phyloP scores from a whole-genome alignment of 1,140 invertebrate genomes.

The Lineus longissimus region DNA sequence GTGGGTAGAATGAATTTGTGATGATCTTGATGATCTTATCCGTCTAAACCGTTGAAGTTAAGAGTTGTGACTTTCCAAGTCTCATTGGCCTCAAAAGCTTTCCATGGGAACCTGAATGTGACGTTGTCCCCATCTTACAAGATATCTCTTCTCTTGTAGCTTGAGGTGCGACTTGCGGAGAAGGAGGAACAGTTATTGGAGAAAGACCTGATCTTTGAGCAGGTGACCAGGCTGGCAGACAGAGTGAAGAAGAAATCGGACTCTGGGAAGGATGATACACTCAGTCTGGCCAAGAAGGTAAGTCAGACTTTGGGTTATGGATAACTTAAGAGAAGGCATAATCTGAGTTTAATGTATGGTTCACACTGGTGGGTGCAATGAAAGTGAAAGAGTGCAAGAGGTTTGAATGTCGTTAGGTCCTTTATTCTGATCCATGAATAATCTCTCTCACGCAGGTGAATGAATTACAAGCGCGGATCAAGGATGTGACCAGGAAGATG shows the following conservation, averaged over 20 bases:
- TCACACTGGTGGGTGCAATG: not conserved
- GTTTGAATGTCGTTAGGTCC: not conserved
- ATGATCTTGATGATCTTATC: too few relatives aligned
- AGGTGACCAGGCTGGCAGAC: constrained; percentile 44
- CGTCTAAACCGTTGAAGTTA: too few relatives aligned
- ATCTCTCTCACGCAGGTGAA: constrained; percentile 43
- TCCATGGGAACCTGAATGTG: too few relatives aligned
- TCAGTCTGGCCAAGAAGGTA: constrained; percentile 52
- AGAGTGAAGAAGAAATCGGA: constrained; percentile 44
- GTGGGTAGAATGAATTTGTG: too few relatives aligned
- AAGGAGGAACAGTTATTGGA: constrained; percentile 52
- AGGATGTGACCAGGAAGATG: constrained; percentile 51
- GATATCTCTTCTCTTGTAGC: constrained; percentile 19
- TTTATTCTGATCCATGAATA: not conserved
- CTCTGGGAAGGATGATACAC: constrained; percentile 49
- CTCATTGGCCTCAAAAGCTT: too few relatives aligned
- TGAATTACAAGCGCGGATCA: constrained; percentile 47
- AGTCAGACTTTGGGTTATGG: not conserved
- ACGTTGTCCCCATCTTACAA: too few relatives aligned
- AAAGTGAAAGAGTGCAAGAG: not conserved
- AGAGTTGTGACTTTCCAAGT: too few relatives aligned
- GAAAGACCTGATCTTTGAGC: constrained; percentile 52
- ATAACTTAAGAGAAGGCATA: not conserved
- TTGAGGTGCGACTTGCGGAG: constrained; percentile 46
- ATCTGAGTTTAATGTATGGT: not conserved